These are phyloP conservation scores for Hycleus cichorii DNA, from an alignment of 1,140 invertebrate species.

Conservation along the genomic window DNA sequence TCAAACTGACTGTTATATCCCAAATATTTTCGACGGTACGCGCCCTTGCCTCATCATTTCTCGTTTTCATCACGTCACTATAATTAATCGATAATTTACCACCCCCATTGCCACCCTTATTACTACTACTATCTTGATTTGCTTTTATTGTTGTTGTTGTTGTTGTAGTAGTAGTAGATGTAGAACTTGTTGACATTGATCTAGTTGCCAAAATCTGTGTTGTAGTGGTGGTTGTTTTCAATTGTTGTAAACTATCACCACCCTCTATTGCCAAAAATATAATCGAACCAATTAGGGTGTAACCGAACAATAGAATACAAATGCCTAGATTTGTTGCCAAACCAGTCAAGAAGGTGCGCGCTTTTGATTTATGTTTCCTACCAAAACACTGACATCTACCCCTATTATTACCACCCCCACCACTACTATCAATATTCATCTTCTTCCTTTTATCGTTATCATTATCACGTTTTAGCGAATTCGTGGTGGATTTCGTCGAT, in stretches of 20 bases:
- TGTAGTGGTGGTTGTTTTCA: conserved; percentile 50
- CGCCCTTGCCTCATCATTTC: conserved; percentile 56
- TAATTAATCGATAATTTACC: conserved; percentile 26
- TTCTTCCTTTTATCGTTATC: conserved; percentile 13
- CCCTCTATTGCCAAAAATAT: conserved; percentile 88
- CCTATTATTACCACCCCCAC: no score
- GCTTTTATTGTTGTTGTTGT: conserved; percentile 23
- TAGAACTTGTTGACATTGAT: conserved; percentile 23
- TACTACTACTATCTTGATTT: not conserved
- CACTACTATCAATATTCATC: no score
- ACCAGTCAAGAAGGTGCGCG: conserved; percentile 57
- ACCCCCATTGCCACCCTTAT: no score
- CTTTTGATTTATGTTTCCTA: conserved; percentile 48
- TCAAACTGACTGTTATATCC: conserved; percentile 89
- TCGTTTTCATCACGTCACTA: conserved; percentile 34
- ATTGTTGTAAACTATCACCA: conserved; percentile 55
- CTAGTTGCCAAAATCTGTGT: conserved; percentile 16
- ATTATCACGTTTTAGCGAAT: conserved; percentile 14
- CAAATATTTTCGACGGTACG: conserved; percentile 83
- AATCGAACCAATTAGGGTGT: conserved; percentile 85
- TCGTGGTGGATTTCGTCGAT: conserved; percentile 12
- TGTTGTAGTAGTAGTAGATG: conserved; percentile 11
- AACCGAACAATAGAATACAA: conserved; percentile 77
- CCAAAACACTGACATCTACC: conserved; percentile 56
- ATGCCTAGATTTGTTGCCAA: conserved; percentile 83